Evolutionary conservation across 2,113 vertebrate species (phyloP), one percentile per base, ranked within the genome.

Genomic region (Pituophis catenifer): DNA sequence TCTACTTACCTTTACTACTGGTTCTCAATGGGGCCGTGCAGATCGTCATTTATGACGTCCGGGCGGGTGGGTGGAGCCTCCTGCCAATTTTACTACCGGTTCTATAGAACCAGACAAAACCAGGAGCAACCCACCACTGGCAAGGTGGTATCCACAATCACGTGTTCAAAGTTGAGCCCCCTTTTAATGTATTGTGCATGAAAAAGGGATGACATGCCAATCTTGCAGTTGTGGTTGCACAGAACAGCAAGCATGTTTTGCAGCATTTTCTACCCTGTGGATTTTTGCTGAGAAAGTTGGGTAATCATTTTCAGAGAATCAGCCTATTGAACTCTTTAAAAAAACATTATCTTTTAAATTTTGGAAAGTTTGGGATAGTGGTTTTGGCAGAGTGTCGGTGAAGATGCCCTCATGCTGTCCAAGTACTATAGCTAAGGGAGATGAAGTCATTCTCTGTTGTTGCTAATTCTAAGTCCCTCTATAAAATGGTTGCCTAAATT

Each of bases 371-470:
- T 94, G 88, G 38, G 89, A 13, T 81, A n/a, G 88, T 81, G 53
- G 44, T 90, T 90, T 90, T 94, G 33, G 88, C 85, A 21, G 2
- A 65, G 11, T 54, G 58, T 91, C 33, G 88, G 24, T 92, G 65
- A 94, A 91, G 4, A 11, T 0, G 11, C 44, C 90, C 53, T 59
- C 94, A 38, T 89, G 87, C 33, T 57, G 38, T 86, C 88, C 88
- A 93, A 85, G 58, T 85, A 19, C 70, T 89, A 57, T 88, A 81
- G 92, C 48, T 48, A 94, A 95, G 91, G 89, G 90, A 94, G 93
- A 94, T 90, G 33, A 87, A 50, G 88, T 86, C 50, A n/a, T 81
- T 94, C 91, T 95, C 1, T 48, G 94, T 0, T 0, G 87, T 91
- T 24, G 1, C 53, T 91, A 17, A 53, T 95, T 95, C 0, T 85